Base-by-base conservation (phyloP, 2,113 vertebrate genomes). In the Nannobrachium achirus region DNA sequence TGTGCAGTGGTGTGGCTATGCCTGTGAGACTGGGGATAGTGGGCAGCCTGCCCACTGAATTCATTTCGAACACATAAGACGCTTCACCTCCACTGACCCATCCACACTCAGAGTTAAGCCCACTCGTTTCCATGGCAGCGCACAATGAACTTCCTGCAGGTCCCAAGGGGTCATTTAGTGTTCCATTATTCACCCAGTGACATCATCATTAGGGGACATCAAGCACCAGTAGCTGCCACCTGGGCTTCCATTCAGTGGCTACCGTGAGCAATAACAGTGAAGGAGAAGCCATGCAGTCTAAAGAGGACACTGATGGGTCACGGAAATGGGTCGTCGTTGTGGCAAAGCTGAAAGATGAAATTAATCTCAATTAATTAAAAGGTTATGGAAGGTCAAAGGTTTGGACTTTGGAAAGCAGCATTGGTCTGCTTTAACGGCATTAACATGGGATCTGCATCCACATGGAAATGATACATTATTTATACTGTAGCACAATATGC, bases 91-190 rank as follows among this genome's bases (percentile, higher is more conserved):
- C 16, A 45, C 66, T 59, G 58, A 65, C 59, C 51, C 13, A 14
- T 49, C 14, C 55, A n/a, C 38, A 25, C 13, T 6, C 25, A 65
- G 19, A 56, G 18, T 59, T 33, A 57, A 25, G 40, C 50, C 25
- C 25, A 20, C 53, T 63, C 72, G 77, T 75, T 80, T 71, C 74
- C 74, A 75, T 73, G 58, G 71, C 57, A 75, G 76, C 62, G 20
- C 56, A 59, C 44, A 67, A 14, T 71, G 56, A 69, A 58, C 19
- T 65, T 75, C 42, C 39, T 15, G 52, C 38, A 40, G 57, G 16
- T 40, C 10, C 41, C 45, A 3, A 4, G 48, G 41, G 57, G 50
- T 74, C 16, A 56, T 41, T 58, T 46, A 46, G 48, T 9, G 33
- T 33, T 42, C 14, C 48, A 77, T 53, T 53, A 50, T 60, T 77